Conservation (phyloP, 2,113 vertebrate genomes). For the Cathartes aura region DNA sequence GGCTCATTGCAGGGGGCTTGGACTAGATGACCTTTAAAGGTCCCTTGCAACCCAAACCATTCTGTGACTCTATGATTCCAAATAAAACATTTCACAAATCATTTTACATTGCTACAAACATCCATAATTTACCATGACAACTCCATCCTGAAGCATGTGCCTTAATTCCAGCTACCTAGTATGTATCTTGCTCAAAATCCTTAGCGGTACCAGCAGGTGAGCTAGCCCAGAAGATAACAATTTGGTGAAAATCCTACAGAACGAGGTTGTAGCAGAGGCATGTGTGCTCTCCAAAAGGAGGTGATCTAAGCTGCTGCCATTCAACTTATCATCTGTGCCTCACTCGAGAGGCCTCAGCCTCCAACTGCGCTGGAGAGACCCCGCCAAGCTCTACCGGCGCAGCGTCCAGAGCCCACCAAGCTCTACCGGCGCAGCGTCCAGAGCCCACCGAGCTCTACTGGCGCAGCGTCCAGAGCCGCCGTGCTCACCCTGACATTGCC, state of each 20-base stretch:
- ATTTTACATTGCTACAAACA: neutral
- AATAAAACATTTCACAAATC: neutral
- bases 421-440: rapidly evolving
- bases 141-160: neutral
- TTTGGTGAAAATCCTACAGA: neutral
- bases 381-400: rapidly evolving
- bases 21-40: neutral
- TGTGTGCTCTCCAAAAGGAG: neutral
- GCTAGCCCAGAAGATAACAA: neutral
- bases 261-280: neutral
- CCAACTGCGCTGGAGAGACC: rapidly evolving
- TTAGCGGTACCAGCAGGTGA: neutral
- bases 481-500: rapidly evolving
- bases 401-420: neutral
- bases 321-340: neutral
- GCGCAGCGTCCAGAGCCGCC: rapidly evolving
- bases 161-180: neutral
- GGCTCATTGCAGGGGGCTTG: too few relatives aligned
- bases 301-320: neutral
- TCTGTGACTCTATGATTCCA: neutral
- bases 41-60: neutral
- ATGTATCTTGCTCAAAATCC: neutral
- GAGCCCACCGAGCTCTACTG: rapidly evolving
- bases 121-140: neutral
- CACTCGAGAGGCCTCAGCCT: neutral